Evolutionary conservation across 2,888 invertebrate genomes (phyloP), one percentile per base, ranked within the genome.

Genomic region (Andrena praecox): DNA sequence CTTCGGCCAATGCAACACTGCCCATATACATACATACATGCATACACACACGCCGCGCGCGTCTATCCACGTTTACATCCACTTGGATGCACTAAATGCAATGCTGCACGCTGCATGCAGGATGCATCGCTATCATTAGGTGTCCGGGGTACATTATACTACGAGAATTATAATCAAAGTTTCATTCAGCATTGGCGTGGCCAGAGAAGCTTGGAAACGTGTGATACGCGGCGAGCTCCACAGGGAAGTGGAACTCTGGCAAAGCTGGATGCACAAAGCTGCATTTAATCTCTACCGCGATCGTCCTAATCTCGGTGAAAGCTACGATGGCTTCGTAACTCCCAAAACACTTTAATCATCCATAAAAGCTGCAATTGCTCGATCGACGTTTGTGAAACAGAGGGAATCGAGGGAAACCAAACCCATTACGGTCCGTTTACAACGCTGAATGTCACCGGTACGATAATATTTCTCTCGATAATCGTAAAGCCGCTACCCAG

Each of bases 391-490:
- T 8, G 20, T 0, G 20, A 54, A 10, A 56, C 3, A 56, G 24
- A 24, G 10, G 10, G 27, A 56, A 56, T 8, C 24, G 10, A 27
- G 20, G 27, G 56, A 56, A 24, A 16, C 50, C 50, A n/a, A 29
- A 3, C 16, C 42, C 16, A 5, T 27, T 56, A 27, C 24, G 27
- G 56, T 56, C 42, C 56, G 35, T 42, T 56, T 35, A 8, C 33
- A 68, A 20, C 20, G 35, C 33, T 68, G 35, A 56, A 56, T 29
- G 54, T 68, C 54, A n/a, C 5, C 52, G 52, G n/a, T 31, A 29
- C 67, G 50, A 31, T 50, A 29, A 68, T 69, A 56, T 35, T 69
- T 59, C 27, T 56, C 42, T 24, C 59, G 31, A 56, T 54, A 35
- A 52, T 42, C 59, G 7, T 35, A 59, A 24, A 42, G 8, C 20